phyloP scores from a whole-genome alignment of 1,140 invertebrate genomes.

The Leptopilina boulardi region DNA sequence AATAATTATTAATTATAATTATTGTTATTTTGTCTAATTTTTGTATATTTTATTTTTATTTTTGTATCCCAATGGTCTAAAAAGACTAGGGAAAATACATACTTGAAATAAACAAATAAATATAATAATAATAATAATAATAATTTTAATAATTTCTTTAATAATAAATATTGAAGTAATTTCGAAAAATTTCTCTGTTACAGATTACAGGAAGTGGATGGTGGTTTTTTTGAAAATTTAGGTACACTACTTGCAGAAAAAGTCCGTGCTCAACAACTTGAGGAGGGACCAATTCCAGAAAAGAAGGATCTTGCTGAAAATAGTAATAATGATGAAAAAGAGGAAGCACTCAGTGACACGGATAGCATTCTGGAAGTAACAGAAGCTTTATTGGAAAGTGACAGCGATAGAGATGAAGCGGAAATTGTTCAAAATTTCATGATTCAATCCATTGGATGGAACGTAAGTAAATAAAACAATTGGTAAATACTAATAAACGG shows the following conservation, averaged over 20 bases:
- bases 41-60: too few species aligned
- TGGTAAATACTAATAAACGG: not conserved
- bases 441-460: slow-evolving; percentile 80
- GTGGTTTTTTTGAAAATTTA: slow-evolving; percentile 88
- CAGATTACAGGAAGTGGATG: slow-evolving; percentile 86
- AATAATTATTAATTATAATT: too few species aligned
- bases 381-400: slow-evolving; percentile 70
- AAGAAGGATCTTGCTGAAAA: slow-evolving; percentile 53
- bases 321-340: slow-evolving; percentile 65
- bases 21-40: too few species aligned
- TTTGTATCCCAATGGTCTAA: too few species aligned
- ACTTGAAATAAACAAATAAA: too few species aligned
- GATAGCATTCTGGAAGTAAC: slow-evolving; percentile 66
- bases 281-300: slow-evolving; percentile 62
- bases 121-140: too few species aligned
- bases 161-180: too few species aligned
- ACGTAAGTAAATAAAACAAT: slow-evolving; percentile 79
- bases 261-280: slow-evolving; percentile 61
- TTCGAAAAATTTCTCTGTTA: slow-evolving; percentile 57
- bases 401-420: slow-evolving; percentile 78
- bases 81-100: too few species aligned
- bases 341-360: slow-evolving; percentile 60
- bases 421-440: slow-evolving; percentile 74
- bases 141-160: too few species aligned
- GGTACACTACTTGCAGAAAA: slow-evolving; percentile 84